Evolutionary conservation across 2,797 vertebrate species (phyloP), one percentile per base, ranked within the genome.

Genomic region (Lepus townsendii): DNA sequence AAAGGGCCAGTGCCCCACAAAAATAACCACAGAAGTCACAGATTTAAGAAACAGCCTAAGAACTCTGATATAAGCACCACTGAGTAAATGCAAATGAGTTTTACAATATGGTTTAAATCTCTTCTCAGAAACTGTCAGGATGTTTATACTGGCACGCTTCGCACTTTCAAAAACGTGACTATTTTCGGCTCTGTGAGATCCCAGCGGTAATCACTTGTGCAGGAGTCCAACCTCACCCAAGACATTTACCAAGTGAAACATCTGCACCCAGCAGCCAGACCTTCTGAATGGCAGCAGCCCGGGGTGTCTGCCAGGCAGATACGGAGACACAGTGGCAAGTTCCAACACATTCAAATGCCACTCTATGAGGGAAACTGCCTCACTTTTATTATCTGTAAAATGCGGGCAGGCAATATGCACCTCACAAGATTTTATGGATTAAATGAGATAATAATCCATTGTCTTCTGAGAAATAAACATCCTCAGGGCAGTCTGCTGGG

Each of bases 81-180:
- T 50, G 69, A 93, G 22, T 75, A 90, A 95, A 92, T 72, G 47
- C 84, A 95, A 88, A 90, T 88, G 71, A 57, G 77, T 35, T 68
- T 90, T 38, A 86, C 85, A 95, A 30, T 82, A 65, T 16, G 35
- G 85, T 86, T 80, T 54, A 52, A 73, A 57, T 88, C 93, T 94
- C 87, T 84, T 86, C 76, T 85, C 73, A 88, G 95, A 92, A 96
- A 66, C 52, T 66, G 65, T 92, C 63, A 84, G 52, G 69, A 88
- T 92, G 83, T 92, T 95, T 90, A 62, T 62, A 30, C 78, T 86
- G 52, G 91, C 89, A 9, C 35, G 65, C 22, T 96, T 90, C 91
- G 92, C 91, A 85, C 73, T 92, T 96, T 84, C 52, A 94, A 96
- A 90, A 91, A 92, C 3, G 7, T 63, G 90, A 50, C 66, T 79